phyloP scores from a whole-genome alignment of 2,888 invertebrate species.

The Amphipyra tragopoginis region DNA sequence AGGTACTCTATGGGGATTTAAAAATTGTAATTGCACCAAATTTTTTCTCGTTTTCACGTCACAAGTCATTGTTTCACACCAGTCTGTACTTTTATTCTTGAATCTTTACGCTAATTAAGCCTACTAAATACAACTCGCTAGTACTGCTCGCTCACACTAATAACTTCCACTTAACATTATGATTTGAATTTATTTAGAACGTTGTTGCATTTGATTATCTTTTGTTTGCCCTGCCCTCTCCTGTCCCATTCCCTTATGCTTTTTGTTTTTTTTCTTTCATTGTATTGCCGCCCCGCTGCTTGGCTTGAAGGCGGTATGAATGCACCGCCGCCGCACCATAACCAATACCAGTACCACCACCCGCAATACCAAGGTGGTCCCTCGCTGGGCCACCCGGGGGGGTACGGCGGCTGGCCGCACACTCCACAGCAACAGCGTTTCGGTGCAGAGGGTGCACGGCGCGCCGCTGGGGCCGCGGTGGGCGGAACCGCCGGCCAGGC shows the following conservation, averaged over 20 bases:
- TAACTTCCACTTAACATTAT: conserved; percentile 76
- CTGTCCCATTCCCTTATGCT: conserved; percentile 86
- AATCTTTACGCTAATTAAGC: conserved; percentile 70
- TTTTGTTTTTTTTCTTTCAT: conserved; percentile 89
- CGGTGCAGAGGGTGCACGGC: conserved; percentile 87
- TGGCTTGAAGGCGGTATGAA: conserved; percentile 90
- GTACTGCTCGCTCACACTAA: conserved; percentile 71
- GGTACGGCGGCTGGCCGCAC: conserved; percentile 69
- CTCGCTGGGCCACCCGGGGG: conserved; percentile 74
- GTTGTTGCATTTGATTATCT: conserved; percentile 76
- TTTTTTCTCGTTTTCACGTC: conserved; percentile 78
- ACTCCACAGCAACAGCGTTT: conserved; percentile 84
- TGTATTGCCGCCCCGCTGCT: conserved; percentile 89
- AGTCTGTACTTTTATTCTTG: conserved; percentile 63
- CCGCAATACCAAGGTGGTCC: conserved; percentile 86
- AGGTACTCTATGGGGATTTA: conserved; percentile 84
- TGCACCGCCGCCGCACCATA: conserved; percentile 89
- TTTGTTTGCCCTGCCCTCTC: conserved; percentile 77
- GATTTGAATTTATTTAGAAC: conserved; percentile 60
- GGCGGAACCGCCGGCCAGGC: conserved; percentile 65
- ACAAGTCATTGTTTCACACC: conserved; percentile 74
- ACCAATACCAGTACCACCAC: conserved; percentile 89
- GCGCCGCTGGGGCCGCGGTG: conserved; percentile 69
- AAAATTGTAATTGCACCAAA: conserved; percentile 78
- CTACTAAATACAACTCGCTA: conserved; percentile 79